These are phyloP conservation scores for Aurelia coerulea DNA, from an alignment of 30 jellyfish, hydroid and myxozoan species.

Conservation along the genomic window DNA sequence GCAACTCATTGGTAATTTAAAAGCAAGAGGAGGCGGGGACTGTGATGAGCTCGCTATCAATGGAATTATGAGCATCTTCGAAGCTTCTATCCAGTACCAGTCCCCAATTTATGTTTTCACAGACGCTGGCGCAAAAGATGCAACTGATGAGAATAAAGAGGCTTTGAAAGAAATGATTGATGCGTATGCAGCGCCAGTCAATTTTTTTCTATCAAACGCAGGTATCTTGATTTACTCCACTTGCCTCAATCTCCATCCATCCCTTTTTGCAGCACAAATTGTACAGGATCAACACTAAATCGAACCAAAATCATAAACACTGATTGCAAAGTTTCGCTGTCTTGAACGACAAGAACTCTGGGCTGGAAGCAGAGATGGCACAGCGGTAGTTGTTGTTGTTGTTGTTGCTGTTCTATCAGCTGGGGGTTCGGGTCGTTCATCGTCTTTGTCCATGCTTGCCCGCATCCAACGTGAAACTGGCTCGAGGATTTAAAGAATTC, in stretches of 20 bases:
- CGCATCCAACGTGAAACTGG: no score
- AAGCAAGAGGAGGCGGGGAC: conserved; percentile 78
- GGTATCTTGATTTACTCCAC: conserved; percentile 13
- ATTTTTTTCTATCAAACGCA: conserved; percentile 47
- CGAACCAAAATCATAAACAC: no score
- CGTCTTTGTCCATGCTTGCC: no score
- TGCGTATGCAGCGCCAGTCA: conserved; percentile 33
- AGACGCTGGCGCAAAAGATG: conserved; percentile 78
- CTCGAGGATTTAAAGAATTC: no score
- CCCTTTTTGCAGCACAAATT: background rate
- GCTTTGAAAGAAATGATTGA: conserved; percentile 37
- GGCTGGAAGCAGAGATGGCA: no score
- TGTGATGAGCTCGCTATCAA: conserved; percentile 74
- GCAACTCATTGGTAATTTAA: conserved; percentile 16
- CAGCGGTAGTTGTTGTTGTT: no score
- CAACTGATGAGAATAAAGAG: conserved; percentile 39
- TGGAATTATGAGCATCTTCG: conserved; percentile 68
- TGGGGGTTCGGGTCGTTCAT: no score
- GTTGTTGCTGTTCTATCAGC: no score
- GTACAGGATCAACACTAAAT: no score
- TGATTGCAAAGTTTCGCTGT: no score
- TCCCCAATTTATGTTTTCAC: conserved; percentile 70
- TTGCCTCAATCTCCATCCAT: background rate
- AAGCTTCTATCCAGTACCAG: conserved; percentile 36
- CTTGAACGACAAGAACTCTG: no score